phyloP scores from a whole-genome alignment of 2,797 vertebrate species.

The Muscicapa comitata region DNA sequence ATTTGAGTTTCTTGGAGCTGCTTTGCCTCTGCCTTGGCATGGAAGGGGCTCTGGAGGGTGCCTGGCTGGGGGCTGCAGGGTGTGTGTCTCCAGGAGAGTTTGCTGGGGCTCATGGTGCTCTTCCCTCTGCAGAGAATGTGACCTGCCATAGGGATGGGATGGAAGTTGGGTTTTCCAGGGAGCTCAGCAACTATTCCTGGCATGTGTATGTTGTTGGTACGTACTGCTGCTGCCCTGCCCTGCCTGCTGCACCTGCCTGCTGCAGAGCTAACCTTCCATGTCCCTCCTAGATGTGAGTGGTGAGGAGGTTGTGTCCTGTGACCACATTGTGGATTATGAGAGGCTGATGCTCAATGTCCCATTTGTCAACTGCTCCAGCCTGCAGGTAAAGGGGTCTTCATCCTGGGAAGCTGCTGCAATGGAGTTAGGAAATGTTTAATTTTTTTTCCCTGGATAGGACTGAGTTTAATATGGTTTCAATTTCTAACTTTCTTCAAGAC shows the following conservation, averaged over 20 bases:
- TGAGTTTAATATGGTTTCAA: not conserved
- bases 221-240: not conserved
- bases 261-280: not conserved
- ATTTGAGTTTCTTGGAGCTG: not conserved
- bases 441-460: no score
- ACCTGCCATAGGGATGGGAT: constrained; percentile 35
- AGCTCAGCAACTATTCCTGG: constrained; percentile 40
- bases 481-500: not conserved
- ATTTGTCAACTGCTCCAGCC: constrained; percentile 55
- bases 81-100: not conserved
- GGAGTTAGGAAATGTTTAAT: rapidly evolving
- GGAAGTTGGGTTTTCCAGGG: constrained; percentile 29
- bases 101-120: not conserved
- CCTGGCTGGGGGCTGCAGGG: not conserved
- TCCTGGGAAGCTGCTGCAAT: not conserved
- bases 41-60: not conserved
- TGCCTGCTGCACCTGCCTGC: not conserved
- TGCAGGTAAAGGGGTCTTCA: constrained; percentile 42
- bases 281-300: constrained; percentile 42
- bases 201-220: constrained; percentile 50
- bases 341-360: constrained; percentile 9
- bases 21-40: rapidly evolving
- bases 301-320: constrained; percentile 29
- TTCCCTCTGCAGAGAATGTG: constrained; percentile 35
- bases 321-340: constrained; percentile 38